Evolutionary conservation across 2,888 invertebrate species (phyloP).

Genomic region (Cerastis leucographa): DNA sequence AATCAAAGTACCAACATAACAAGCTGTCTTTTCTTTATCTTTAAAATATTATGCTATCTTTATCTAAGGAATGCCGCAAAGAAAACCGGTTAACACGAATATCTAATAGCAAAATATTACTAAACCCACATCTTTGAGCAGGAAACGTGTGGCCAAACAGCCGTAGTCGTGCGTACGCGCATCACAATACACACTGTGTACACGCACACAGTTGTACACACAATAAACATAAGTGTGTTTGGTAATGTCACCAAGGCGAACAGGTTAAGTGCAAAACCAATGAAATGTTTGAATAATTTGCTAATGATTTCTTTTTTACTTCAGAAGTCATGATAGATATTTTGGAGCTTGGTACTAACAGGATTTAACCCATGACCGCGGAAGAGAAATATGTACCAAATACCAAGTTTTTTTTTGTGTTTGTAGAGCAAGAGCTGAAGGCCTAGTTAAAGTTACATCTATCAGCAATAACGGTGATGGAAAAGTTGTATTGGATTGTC

Average conservation of each 20-base stretch:
- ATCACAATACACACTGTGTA: conserved; percentile 44
- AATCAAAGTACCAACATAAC: conserved; percentile 12
- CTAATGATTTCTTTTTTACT: conserved; percentile 11
- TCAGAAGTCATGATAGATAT: neutral
- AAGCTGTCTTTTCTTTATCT: conserved; percentile 31
- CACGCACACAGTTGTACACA: conserved; percentile 63
- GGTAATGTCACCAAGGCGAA: conserved; percentile 63
- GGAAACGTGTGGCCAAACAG: conserved; percentile 49
- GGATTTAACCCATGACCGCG: neutral
- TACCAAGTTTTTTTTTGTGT: neutral
- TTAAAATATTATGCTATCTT: conserved; percentile 36
- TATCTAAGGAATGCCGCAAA: conserved; percentile 33
- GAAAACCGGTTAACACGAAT: conserved; percentile 51
- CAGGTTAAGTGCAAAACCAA: conserved; percentile 54
- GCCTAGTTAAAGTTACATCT: neutral
- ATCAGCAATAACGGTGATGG: neutral
- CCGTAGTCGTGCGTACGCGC: conserved; percentile 41
- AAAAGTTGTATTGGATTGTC: neutral
- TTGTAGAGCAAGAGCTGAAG: neutral
- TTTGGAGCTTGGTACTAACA: neutral
- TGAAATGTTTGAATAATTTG: conserved; percentile 38
- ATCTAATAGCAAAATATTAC: conserved; percentile 50
- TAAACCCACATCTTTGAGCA: conserved; percentile 42
- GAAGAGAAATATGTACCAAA: neutral
- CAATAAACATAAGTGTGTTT: conserved; percentile 58